A percentile compares a stretch with the other conserved stretches of the same genome.
Evolutionary conservation across 2,888 invertebrate species (phyloP).

Genomic region (Homarus gammarus): DNA sequence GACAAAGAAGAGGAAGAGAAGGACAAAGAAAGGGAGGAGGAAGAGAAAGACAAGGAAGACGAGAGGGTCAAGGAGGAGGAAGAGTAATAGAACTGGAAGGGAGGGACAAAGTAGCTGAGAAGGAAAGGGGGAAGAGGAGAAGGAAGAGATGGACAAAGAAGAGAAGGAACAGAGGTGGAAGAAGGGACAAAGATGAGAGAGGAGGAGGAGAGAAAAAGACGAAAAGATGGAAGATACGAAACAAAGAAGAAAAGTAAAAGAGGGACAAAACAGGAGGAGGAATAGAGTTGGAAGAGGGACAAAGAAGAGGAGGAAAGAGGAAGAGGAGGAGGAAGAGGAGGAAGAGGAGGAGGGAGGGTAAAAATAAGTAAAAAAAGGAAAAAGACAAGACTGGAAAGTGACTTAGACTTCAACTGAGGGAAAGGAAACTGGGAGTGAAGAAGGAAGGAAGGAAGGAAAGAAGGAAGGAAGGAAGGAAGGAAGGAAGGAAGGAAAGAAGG

Average conservation of each 20-base stretch:
- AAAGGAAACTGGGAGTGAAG: no score
- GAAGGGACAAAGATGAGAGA: background rate
- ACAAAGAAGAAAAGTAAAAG: background rate
- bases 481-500: conserved; percentile 5
- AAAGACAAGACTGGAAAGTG: no score
- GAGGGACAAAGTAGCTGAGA: background rate
- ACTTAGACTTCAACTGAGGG: no score
- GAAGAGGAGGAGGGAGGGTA: conserved; percentile 22
- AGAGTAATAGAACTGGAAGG: background rate
- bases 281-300: background rate
- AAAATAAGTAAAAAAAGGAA: background rate
- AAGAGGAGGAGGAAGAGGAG: background rate
- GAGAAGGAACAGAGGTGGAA: background rate
- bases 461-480: background rate
- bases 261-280: background rate
- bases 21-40: background rate
- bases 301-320: background rate
- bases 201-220: background rate
- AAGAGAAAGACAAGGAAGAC: background rate
- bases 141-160: background rate
- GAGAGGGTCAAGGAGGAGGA: background rate
- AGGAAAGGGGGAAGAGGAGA: background rate
- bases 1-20: background rate
- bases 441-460: background rate
- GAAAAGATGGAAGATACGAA: background rate